Conservation (phyloP, 2,113 vertebrate genomes). For the Leptobrachium leishanense region DNA sequence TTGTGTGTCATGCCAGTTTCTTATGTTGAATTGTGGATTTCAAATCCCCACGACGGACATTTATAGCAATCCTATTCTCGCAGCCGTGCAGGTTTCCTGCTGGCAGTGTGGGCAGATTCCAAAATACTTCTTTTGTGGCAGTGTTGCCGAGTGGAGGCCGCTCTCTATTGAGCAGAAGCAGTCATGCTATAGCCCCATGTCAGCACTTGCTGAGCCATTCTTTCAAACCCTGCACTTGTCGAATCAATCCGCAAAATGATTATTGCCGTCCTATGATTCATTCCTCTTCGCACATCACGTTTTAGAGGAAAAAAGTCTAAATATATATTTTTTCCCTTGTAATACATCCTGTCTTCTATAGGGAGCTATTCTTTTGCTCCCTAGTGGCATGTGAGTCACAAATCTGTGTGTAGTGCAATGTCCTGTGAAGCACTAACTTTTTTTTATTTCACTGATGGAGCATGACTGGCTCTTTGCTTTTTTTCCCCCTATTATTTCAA, state of each 20-base stretch:
- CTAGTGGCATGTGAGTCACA: slow-evolving; percentile 42
- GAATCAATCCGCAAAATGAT: slow-evolving; percentile 25
- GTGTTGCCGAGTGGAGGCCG: slow-evolving; percentile 28
- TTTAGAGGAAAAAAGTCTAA: slow-evolving; percentile 1
- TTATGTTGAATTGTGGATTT: neutral
- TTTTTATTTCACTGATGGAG: neutral
- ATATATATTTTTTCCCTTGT: slow-evolving; percentile 24
- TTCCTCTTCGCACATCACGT: neutral
- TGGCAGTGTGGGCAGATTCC: slow-evolving; percentile 46
- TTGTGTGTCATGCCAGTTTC: neutral
- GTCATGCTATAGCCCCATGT: slow-evolving; percentile 39
- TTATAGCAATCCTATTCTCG: slow-evolving; percentile 28
- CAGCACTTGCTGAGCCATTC: slow-evolving; percentile 24
- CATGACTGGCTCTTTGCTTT: neutral
- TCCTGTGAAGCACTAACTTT: slow-evolving; percentile 8
- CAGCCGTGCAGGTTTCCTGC: slow-evolving; percentile 37
- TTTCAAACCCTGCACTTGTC: slow-evolving; percentile 22
- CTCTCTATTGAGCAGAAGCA: slow-evolving; percentile 25
- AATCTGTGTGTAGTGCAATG: slow-evolving; percentile 6
- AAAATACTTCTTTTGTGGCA: slow-evolving; percentile 34
- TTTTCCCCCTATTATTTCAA: neutral
- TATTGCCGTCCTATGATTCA: slow-evolving; percentile 6
- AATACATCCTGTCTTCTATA: slow-evolving; percentile 43
- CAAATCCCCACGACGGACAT: slow-evolving; percentile 3
- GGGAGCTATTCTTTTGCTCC: slow-evolving; percentile 19